Percentiles rank a stretch among this genome's conserved stretches.
phyloP scores from a whole-genome alignment of 2,797 vertebrate genomes.

The Sebastes melanostomus region DNA sequence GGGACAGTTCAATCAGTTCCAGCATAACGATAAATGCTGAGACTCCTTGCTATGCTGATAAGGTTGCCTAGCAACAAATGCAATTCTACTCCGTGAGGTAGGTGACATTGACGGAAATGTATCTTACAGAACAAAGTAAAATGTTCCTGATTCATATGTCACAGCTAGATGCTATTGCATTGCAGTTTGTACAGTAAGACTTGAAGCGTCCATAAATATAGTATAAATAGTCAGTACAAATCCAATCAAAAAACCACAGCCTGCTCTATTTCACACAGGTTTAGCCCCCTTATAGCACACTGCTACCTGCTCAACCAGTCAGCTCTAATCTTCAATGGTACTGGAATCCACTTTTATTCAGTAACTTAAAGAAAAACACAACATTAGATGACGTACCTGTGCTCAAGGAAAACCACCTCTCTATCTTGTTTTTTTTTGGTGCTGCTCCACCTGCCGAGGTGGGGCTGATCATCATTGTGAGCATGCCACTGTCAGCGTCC shows the following conservation, averaged over 20 bases:
- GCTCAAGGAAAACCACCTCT: not conserved
- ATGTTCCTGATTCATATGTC: not conserved
- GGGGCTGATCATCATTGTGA: not conserved
- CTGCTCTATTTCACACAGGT: constrained; percentile 11
- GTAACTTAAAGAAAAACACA: not conserved
- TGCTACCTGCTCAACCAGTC: constrained; percentile 2
- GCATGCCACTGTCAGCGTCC: not conserved
- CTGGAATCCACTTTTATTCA: constrained; percentile 2
- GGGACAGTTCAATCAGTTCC: not conserved
- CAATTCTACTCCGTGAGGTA: not conserved
- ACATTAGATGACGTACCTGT: not conserved
- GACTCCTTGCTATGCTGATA: not conserved
- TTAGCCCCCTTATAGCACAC: not conserved
- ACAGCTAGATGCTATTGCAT: not conserved
- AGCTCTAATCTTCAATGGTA: not conserved
- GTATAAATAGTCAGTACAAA: not conserved
- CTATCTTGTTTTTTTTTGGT: not conserved
- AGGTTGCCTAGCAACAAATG: constrained; percentile 39
- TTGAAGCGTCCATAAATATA: not conserved
- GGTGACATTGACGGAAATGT: not conserved
- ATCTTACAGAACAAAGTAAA: not conserved
- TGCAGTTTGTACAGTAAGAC: not conserved
- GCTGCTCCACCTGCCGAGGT: not conserved
- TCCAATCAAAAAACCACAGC: not conserved
- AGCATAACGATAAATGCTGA: not conserved